A percentile compares a stretch with the other conserved stretches of the same genome.
These are phyloP conservation scores for Diacarnus erythraeanus DNA, from an alignment of 37 sponge, comb jelly and placozoan genomes.

Conservation along the genomic window DNA sequence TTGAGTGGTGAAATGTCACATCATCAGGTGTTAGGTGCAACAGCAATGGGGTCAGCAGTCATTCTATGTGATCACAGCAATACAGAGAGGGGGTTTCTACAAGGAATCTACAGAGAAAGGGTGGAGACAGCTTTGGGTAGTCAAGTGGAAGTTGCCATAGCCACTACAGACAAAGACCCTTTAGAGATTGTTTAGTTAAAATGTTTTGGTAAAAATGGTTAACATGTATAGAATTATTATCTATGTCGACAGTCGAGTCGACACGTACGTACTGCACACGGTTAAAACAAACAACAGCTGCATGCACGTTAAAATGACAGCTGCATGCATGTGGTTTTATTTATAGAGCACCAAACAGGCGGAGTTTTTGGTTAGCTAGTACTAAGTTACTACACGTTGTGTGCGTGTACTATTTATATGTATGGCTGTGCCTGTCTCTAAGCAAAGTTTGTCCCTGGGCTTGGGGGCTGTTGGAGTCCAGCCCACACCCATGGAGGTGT, in stretches of 20 bases:
- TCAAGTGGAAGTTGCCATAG: conserved; percentile 52
- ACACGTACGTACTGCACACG: too few relatives aligned
- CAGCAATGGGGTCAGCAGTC: conserved; percentile 66
- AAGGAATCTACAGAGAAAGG: conserved; percentile 29
- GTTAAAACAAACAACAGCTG: too few relatives aligned
- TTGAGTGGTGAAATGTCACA: conserved; percentile 95
- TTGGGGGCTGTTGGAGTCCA: not conserved
- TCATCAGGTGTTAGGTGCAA: conserved; percentile 91
- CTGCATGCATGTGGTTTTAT: not conserved
- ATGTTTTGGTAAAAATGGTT: too few relatives aligned
- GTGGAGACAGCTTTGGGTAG: conserved; percentile 20
- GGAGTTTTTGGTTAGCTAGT: too few relatives aligned
- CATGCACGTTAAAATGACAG: too few relatives aligned
- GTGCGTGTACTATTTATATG: too few relatives aligned
- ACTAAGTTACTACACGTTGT: too few relatives aligned
- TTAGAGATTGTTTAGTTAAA: conserved; percentile 49
- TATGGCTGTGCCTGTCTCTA: too few relatives aligned
- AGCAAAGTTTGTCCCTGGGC: too few relatives aligned
- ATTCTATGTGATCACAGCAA: conserved; percentile 94
- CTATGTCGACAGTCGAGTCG: too few relatives aligned
- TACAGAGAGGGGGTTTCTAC: conserved; percentile 93
- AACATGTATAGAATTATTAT: too few relatives aligned
- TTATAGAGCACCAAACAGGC: not conserved
- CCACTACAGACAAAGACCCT: conserved; percentile 73
- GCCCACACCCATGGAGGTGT: not conserved